Base-by-base conservation (phyloP, 53 echinoderm and acorn worm species). In the Holothuria leucospilota region DNA sequence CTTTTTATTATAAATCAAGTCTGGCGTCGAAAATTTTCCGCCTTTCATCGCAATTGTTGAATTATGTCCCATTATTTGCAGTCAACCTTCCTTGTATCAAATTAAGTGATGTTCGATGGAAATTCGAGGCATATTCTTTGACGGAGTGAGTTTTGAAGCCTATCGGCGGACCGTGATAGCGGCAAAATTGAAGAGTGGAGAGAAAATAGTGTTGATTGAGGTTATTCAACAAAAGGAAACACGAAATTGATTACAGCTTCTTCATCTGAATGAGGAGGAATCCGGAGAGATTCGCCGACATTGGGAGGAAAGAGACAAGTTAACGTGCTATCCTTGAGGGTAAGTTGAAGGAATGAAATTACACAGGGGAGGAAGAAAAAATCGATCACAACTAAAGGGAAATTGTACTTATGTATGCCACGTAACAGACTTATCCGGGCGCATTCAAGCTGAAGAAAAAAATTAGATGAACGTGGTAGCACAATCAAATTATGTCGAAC, bases 31-130 rank as follows among this genome's bases (percentile, higher is more conserved):
- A 25, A 51, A 42, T 74, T 42, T 74, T 74, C 51, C 51, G 52
- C 74, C 51, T 49, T 74, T 25, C 52, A 74, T 9, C 49, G 52
- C 74, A 74, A 74, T 74, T 27, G 74, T 20, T 49, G 74, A 74
- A 74, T 74, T 74, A 74, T 74, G 74, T 52, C 74, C 74, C 49
- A 74, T 74, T 74, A 74, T 74, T 27, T 49, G 74, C 74, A 74
- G 74, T 49, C 74, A 74, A 74, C 74, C 74, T 74, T 74, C 46
- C 74, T 74, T 74, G 74, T 74, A 74, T 46, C 74, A 74, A 74
- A 74, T 74, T 74, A 74, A 74, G 23, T 74, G 74, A 74, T 74
- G 46, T 74, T 74, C 51, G 74, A 74, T 74, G 53, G 14, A 28
- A 68, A 56, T 56, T 56, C 56, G 56, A 56, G 56, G 56, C 56